Base-by-base conservation (phyloP, 1,140 invertebrate genomes). In the Papilio xuthus region DNA sequence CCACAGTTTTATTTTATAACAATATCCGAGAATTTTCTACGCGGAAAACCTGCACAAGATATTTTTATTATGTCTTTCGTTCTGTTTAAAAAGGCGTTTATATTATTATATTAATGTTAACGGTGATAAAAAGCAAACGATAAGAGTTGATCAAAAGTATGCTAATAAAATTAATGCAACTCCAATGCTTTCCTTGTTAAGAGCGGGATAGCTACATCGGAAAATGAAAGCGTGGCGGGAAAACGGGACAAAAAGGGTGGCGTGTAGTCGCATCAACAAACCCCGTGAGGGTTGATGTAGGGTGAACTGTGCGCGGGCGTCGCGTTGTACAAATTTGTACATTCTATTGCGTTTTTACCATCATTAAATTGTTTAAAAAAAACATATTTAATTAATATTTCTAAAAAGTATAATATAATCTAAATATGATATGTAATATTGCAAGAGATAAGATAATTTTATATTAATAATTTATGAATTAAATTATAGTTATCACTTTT, bases 211-310 rank as follows among this genome's bases (percentile, higher is more conserved):
- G 84, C 60, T 71, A 82, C 81, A 85, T 85, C 83, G 82, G 84
- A 83, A 88, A 88, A 88, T 86, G 85, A 88, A 90, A 90, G 81
- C 86, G 83, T 84, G 86, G 84, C 86, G 87, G 85, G 87, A 89
- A 88, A 88, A 85, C 82, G 84, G 82, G 82, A 88, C 86, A 91
- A 89, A 91, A 88, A 89, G 87, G 85, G 84, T 85, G 83, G 81
- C 81, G 84, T 86, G 82, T 87, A 87, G 75, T 87, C 81, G 79
- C 79, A 79, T 87, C 83, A 81, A 78, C 81, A 71, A 76, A 56
- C 74, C 74, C 74, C 74, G 37, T 41, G 74, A 76, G 74, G 74
- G 74, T 76, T 75, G 50, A 73, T 37, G 28, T n/a, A 63, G 74
- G 53, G 74, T 63, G 74, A 32, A 37, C 8, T 50, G 8, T 63